phyloP scores from a whole-genome alignment of 2,113 vertebrate species.

The Ploceus nigricollis region DNA sequence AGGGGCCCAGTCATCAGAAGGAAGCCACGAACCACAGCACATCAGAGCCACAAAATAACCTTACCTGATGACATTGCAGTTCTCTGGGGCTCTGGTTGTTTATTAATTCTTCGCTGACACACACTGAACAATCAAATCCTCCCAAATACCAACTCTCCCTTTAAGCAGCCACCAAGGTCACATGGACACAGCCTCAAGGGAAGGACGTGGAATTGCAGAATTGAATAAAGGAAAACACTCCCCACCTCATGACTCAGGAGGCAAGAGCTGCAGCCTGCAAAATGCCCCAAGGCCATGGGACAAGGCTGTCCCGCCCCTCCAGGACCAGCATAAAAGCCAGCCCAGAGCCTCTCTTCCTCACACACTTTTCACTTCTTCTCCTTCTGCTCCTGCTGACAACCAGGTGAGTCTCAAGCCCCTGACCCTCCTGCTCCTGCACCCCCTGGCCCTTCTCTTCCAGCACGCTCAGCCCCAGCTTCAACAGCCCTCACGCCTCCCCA shows the following conservation, averaged over 20 bases:
- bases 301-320: rapidly evolving
- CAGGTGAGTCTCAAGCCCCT: not conserved
- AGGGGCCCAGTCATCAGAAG: not conserved
- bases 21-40: not conserved
- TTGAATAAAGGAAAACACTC: not conserved
- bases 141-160: not conserved
- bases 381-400: not conserved
- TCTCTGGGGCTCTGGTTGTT: not conserved
- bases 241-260: not conserved
- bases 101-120: not conserved
- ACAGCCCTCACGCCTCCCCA: not conserved
- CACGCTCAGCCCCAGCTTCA: not conserved
- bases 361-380: not conserved
- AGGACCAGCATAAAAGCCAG: rapidly evolving
- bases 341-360: not conserved
- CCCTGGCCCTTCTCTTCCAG: no score
- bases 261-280: rapidly evolving
- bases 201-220: not conserved
- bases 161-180: not conserved
- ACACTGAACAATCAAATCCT: rapidly evolving
- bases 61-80: not conserved
- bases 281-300: not conserved
- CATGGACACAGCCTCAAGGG: not conserved
- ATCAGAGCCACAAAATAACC: rapidly evolving
- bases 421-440: no score